Conservation (phyloP, 1,140 invertebrate species). For the Sesamia nonagrioides region DNA sequence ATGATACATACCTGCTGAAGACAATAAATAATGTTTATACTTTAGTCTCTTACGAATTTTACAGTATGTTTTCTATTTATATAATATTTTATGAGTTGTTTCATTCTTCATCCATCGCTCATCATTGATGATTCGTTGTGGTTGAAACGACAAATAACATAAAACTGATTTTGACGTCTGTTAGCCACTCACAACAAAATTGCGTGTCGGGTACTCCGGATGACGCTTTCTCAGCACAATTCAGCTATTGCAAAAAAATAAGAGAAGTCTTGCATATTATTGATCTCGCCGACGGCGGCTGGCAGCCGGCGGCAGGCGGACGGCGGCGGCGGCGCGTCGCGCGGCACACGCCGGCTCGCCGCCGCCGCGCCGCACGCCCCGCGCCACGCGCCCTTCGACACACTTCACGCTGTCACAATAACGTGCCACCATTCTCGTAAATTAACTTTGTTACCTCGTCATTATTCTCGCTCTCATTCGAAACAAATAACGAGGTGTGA, state of each 20-base stretch:
- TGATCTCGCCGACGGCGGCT: constrained; percentile 61
- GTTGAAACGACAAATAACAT: neutral
- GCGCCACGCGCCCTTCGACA: constrained; percentile 45
- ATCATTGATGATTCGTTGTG: neutral
- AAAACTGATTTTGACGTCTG: neutral
- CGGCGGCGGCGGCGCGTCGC: constrained; percentile 57
- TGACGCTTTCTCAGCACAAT: constrained; percentile 36
- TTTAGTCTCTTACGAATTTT: no score
- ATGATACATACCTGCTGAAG: no score
- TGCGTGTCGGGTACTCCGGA: no score
- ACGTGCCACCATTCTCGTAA: constrained; percentile 66
- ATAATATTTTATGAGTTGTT: no score
- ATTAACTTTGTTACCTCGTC: constrained; percentile 82
- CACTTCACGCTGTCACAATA: constrained; percentile 62
- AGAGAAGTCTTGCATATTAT: constrained; percentile 59
- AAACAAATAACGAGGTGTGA: constrained; percentile 67
- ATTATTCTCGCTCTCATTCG: constrained; percentile 65
- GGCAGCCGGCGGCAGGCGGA: constrained; percentile 40
- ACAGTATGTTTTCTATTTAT: no score
- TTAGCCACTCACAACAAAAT: neutral
- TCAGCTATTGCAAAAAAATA: constrained; percentile 56
- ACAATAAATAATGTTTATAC: no score
- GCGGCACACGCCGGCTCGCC: constrained; percentile 56
- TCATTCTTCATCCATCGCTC: neutral
- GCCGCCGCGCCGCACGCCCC: constrained; percentile 44